Evolutionary conservation across 1,140 invertebrate genomes (phyloP).

Genomic region (Pomacea maculata): DNA sequence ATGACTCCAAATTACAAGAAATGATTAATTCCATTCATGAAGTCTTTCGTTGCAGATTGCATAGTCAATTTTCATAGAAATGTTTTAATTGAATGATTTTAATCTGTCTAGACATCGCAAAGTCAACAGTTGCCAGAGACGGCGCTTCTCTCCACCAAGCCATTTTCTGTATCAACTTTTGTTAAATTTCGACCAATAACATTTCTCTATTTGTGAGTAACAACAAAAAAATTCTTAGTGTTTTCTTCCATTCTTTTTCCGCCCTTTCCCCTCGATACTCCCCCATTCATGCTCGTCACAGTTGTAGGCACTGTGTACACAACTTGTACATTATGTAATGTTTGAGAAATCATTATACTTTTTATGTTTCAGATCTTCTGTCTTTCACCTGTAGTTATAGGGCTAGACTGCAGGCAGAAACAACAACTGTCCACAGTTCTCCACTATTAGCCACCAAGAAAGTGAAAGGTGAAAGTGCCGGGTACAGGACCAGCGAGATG

Average conservation of each 20-base stretch:
- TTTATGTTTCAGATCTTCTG: neutral
- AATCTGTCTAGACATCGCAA: no score
- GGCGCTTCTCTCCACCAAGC: no score
- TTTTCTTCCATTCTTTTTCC: neutral
- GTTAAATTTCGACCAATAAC: no score
- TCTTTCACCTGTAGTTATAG: neutral
- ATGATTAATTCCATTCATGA: no score
- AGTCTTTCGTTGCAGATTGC: no score
- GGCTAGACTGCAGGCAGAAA: neutral
- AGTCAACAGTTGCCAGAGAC: no score
- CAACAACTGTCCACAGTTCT: neutral
- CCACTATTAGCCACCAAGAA: neutral
- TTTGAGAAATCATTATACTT: neutral
- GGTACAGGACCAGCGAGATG: no score
- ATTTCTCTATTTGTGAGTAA: neutral
- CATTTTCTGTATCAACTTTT: no score
- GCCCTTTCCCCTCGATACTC: neutral
- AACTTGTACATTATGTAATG: no score
- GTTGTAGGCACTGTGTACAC: neutral
- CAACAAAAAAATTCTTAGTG: neutral
- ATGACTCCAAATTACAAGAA: no score
- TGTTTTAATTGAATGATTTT: no score
- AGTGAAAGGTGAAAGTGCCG: neutral
- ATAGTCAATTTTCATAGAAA: no score
- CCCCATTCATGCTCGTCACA: neutral